A percentile compares a stretch with the other conserved stretches of the same genome.
Conservation (phyloP, 2,797 vertebrate species). For the Smutsia gigantea region DNA sequence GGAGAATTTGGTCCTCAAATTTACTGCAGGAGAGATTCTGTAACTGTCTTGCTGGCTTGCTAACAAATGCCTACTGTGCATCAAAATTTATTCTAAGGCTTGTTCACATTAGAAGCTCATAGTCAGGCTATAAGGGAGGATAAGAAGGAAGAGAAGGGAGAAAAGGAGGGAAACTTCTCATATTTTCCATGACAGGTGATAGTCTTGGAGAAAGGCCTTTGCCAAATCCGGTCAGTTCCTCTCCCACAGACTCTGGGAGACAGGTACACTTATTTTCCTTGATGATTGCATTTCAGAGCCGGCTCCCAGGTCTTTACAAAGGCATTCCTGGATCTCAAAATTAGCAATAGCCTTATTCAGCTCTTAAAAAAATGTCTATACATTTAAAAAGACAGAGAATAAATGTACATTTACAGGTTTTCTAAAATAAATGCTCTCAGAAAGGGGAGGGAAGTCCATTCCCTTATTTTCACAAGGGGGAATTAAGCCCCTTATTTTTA, state of each 20-base stretch:
- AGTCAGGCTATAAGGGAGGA: background rate
- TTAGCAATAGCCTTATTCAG: background rate
- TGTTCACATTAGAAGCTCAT: background rate
- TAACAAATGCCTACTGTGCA: background rate
- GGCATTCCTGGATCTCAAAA: background rate
- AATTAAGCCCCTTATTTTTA: background rate
- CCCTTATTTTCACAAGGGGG: background rate
- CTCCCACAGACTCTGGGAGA: background rate
- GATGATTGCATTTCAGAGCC: background rate
- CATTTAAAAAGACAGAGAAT: background rate
- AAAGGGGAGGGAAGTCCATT: background rate
- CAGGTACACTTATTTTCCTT: background rate
- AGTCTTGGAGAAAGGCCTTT: background rate
- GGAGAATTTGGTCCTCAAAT: background rate
- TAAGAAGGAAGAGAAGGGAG: background rate
- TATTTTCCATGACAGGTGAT: background rate
- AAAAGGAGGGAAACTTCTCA: no score
- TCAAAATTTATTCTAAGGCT: background rate
- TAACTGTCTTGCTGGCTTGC: background rate
- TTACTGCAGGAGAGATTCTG: background rate
- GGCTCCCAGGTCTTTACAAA: background rate
- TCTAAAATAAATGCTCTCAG: background rate
- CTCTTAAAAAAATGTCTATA: background rate
- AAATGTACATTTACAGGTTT: background rate
- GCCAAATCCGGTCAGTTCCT: background rate